Conservation (phyloP, 2,797 vertebrate species). For the Parotocinclus haroldoi region DNA sequence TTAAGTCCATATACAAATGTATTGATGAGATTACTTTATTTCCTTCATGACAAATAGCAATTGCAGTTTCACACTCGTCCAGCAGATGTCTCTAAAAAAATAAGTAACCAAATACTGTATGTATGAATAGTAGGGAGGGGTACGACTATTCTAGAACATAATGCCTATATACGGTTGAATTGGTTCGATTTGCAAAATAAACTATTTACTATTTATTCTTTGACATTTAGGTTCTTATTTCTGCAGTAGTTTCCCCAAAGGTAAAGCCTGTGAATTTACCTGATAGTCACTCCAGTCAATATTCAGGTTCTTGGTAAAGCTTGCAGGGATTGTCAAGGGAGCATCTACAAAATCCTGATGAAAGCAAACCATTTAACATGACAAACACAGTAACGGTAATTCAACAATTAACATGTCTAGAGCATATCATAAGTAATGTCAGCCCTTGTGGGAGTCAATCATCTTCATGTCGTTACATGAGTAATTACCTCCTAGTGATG, state of each 20-base stretch:
- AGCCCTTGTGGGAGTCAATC: background rate
- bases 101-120: background rate
- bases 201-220: background rate
- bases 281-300: slow-evolving; percentile 97
- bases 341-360: slow-evolving; percentile 92
- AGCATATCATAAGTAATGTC: no score
- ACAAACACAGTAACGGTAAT: background rate
- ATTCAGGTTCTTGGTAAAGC: slow-evolving; percentile 84
- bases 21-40: background rate
- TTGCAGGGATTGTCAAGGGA: slow-evolving; percentile 87
- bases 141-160: background rate
- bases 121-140: background rate
- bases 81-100: slow-evolving; percentile 24
- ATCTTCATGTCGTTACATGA: background rate
- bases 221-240: no score
- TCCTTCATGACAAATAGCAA: background rate
- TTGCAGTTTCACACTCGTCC: slow-evolving; percentile 6
- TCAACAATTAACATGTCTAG: background rate
- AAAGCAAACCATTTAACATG: background rate
- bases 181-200: no score
- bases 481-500: background rate
- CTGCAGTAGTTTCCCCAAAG: background rate
- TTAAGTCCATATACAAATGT: background rate
- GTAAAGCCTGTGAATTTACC: slow-evolving; percentile 61
- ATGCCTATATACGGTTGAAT: background rate